Percentiles rank a stretch among this genome's conserved stretches.
These are phyloP conservation scores for Harpagifer antarcticus DNA, from an alignment of 2,797 vertebrate genomes.

Conservation along the genomic window DNA sequence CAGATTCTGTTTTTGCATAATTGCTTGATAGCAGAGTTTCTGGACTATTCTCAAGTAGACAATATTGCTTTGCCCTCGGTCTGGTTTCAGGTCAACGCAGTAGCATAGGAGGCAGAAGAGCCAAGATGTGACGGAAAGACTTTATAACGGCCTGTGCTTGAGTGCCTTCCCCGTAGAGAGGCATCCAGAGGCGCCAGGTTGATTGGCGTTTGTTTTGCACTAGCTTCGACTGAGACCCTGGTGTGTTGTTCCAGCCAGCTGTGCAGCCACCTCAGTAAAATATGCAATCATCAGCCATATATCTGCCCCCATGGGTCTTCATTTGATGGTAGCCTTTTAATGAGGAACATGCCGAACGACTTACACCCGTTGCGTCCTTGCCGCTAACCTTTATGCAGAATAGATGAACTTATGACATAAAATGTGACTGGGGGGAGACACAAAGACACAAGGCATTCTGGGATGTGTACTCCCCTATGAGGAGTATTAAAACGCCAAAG, in stretches of 20 bases:
- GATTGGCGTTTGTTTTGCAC: slow-evolving; percentile 71
- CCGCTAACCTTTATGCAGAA: slow-evolving; percentile 86
- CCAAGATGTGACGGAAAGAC: slow-evolving; percentile 14
- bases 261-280: slow-evolving; percentile 69
- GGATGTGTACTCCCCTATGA: slow-evolving; percentile 38
- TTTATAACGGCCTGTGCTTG: slow-evolving; percentile 13
- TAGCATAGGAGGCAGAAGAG: slow-evolving; percentile 19
- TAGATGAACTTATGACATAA: slow-evolving; percentile 75
- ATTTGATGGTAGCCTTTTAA: slow-evolving; percentile 78
- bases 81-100: slow-evolving; percentile 51
- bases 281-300: slow-evolving; percentile 80
- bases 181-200: slow-evolving; percentile 65
- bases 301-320: slow-evolving; percentile 46
- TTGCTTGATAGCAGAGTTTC: slow-evolving; percentile 37
- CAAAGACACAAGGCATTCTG: slow-evolving; percentile 45
- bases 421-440: slow-evolving; percentile 42
- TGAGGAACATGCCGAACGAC: slow-evolving; percentile 74
- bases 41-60: slow-evolving; percentile 40
- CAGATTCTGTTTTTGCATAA: slow-evolving; percentile 37
- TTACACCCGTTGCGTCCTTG: slow-evolving; percentile 77
- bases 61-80: slow-evolving; percentile 42
- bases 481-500: slow-evolving; percentile 55
- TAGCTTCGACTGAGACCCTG: slow-evolving; percentile 65
- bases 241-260: slow-evolving; percentile 66
- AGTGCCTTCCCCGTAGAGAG: slow-evolving; percentile 29